Conservation (phyloP, 1,140 invertebrate species). For the Magallana gigas region DNA sequence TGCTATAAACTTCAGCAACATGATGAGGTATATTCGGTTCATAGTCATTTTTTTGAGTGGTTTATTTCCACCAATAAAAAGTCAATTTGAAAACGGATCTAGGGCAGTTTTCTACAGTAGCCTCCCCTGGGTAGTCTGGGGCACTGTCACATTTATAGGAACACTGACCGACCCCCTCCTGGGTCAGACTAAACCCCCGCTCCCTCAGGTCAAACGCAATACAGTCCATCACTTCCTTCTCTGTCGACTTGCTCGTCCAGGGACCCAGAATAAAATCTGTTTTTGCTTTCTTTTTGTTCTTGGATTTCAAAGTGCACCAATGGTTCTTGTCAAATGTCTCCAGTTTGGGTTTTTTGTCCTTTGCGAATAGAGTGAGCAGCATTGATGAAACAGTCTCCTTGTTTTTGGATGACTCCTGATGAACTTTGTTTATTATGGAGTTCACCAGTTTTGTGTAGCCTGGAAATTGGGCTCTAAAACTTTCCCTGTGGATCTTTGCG, state of each 20-base stretch:
- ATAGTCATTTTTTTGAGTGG: not conserved
- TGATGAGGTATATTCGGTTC: not conserved
- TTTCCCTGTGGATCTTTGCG: conserved; percentile 63
- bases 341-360: conserved; percentile 52
- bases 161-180: conserved; percentile 56
- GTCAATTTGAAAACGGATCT: conserved; percentile 55
- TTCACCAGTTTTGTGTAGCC: conserved; percentile 60
- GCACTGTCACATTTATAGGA: conserved; percentile 56
- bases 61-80: conserved; percentile 67
- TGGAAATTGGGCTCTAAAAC: conserved; percentile 58
- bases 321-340: conserved; percentile 61
- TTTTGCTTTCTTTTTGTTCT: conserved; percentile 37
- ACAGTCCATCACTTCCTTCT: conserved; percentile 66
- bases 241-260: conserved; percentile 57
- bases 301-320: conserved; percentile 49
- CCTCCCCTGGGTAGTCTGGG: conserved; percentile 48
- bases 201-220: conserved; percentile 60
- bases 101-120: conserved; percentile 53
- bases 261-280: conserved; percentile 61
- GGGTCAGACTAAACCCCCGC: conserved; percentile 60
- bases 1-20: too few relatives aligned
- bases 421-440: conserved; percentile 55
- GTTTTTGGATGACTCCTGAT: conserved; percentile 45
- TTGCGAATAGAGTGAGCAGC: conserved; percentile 51
- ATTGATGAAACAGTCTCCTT: conserved; percentile 55